Base-by-base conservation (phyloP, 2,113 vertebrate species). In the Nesogale talazaci region DNA sequence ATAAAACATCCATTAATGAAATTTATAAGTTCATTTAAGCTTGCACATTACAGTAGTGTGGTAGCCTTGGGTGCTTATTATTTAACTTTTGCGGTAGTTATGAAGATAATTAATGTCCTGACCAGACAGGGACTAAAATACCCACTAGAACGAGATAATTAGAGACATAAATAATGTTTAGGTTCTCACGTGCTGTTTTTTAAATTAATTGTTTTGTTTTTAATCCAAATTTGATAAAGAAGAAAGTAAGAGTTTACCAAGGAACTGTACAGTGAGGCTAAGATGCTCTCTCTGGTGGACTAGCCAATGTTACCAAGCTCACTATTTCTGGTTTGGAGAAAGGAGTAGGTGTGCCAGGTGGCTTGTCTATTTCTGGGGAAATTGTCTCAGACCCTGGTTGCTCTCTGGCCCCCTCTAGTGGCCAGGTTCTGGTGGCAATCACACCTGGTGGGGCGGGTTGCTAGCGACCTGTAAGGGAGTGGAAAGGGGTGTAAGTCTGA, bases 31-130 rank as follows among this genome's bases (percentile, higher is more conserved):
- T 98, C 97, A 98, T 98, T 98, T 98, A 98, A 97, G 96, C 96
- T 97, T 96, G 95, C 98, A 97, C 96, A 97, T 98, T 97, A 95
- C 92, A 93, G 94, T 95, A 42, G 23, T 96, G 96, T 92, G 97
- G 94, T 97, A 98, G 97, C 97, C 89, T 90, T 97, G 92, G 95
- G 97, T 98, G 94, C 94, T 97, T 97, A 98, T 98, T 98, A 98
- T 98, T 98, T 98, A 98, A 98, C 96, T 98, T 98, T 98, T 97
- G 95, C 95, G 98, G 97, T 98, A 97, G 98, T 98, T 98, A 98
- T 98, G 97, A 98, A 98, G 96, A 97, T 98, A 98, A 98, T 98
- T 98, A 98, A 98, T 98, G 97, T 94, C 91, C 96, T 97, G 97
- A 97, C 95, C 95, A 98, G 97, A 97, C 95, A 97, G 89, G 79